Conservation (phyloP, 2,113 vertebrate species). For the Climacteris rufus region DNA sequence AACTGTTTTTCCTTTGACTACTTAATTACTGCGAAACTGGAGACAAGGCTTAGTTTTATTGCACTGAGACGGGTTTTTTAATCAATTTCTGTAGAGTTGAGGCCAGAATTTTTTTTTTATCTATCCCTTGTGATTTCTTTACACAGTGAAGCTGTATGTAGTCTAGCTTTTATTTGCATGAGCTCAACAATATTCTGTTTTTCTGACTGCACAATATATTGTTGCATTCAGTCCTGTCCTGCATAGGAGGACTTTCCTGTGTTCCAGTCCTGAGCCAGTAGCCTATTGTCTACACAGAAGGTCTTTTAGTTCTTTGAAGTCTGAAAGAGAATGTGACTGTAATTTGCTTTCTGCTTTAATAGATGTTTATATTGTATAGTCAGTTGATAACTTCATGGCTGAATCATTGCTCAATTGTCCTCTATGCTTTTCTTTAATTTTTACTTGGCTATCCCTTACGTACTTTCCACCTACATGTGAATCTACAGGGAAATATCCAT, state of each 20-base stretch:
- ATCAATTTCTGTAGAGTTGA: not conserved
- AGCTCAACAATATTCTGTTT: not conserved
- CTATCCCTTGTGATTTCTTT: not conserved
- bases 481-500: not conserved
- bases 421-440: not conserved
- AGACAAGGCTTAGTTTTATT: not conserved
- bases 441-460: not conserved
- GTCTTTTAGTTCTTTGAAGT: not conserved
- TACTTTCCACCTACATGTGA: not conserved
- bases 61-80: conserved; percentile 1
- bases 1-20: not conserved
- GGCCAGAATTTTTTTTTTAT: not conserved
- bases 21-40: not conserved
- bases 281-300: not conserved
- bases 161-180: not conserved
- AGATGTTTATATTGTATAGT: not conserved
- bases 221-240: not conserved
- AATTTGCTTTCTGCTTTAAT: not conserved
- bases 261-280: not conserved
- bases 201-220: not conserved
- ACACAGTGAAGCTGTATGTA: not conserved
- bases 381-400: not conserved
- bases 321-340: not conserved
- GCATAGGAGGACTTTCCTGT: not conserved
- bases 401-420: not conserved